phyloP scores from a whole-genome alignment of 2,797 vertebrate genomes.

The Spatula versicolor region DNA sequence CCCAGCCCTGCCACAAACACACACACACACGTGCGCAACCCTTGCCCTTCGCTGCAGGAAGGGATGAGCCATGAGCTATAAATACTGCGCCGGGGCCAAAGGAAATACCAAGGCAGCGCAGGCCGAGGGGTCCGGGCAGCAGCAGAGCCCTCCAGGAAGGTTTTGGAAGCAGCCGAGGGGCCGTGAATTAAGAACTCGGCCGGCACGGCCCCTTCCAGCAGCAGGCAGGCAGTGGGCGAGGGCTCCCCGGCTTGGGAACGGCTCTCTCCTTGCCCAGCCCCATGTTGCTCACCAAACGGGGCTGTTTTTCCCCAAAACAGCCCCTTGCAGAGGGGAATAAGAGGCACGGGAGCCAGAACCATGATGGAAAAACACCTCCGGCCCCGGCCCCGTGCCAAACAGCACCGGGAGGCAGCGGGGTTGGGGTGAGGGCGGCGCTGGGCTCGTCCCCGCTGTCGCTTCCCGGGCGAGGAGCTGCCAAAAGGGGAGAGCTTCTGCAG shows the following conservation, averaged over 20 bases:
- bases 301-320: not conserved
- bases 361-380: fast-evolving
- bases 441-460: not conserved
- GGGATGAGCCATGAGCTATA: constrained; percentile 46
- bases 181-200: constrained; percentile 3
- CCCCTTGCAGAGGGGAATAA: fast-evolving
- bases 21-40: not conserved
- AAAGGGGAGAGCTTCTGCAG: not conserved
- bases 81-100: constrained; percentile 17
- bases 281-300: not conserved
- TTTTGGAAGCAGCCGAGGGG: not conserved
- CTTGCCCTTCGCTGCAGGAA: not conserved
- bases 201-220: not conserved
- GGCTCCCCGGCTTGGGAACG: not conserved
- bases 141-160: constrained; percentile 21
- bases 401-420: not conserved
- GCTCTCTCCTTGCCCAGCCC: not conserved
- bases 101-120: not conserved
- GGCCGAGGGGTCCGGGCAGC: not conserved
- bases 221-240: not conserved
- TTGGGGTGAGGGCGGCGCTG: not conserved
- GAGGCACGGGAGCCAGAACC: not conserved
- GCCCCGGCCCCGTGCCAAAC: not conserved
- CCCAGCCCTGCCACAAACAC: not conserved
- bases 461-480: not conserved